Evolutionary conservation across 1,140 invertebrate genomes (phyloP).

Genomic region (Drosophila melanica): DNA sequence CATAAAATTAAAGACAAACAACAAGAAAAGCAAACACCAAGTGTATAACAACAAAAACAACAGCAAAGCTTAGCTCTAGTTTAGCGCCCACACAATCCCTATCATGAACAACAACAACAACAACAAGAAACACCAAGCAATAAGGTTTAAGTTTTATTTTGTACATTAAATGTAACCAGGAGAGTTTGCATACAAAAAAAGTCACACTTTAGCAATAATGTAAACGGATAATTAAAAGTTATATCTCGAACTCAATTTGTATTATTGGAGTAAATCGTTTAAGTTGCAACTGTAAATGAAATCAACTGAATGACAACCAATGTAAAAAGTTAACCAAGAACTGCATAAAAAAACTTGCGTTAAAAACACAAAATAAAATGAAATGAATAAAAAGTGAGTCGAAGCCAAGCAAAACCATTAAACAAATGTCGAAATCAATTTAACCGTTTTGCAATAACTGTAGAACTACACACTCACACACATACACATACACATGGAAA

Average conservation of each 20-base stretch:
- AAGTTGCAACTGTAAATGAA: slow-evolving; percentile 68
- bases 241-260: slow-evolving; percentile 46
- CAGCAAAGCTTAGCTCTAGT: slow-evolving; percentile 41
- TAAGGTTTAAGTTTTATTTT: slow-evolving; percentile 67
- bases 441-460: slow-evolving; percentile 16
- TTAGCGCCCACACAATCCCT: slow-evolving; percentile 47
- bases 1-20: slow-evolving; percentile 38
- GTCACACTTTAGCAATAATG: slow-evolving; percentile 32
- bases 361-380: slow-evolving; percentile 28
- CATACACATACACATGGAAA: slow-evolving; percentile 1
- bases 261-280: slow-evolving; percentile 45
- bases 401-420: slow-evolving; percentile 33
- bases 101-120: slow-evolving; percentile 3
- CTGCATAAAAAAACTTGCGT: slow-evolving; percentile 26
- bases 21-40: slow-evolving; percentile 62
- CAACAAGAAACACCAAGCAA: slow-evolving; percentile 32
- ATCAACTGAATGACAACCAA: slow-evolving; percentile 63
- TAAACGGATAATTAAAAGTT: slow-evolving; percentile 28
- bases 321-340: slow-evolving; percentile 71
- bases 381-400: slow-evolving; percentile 43
- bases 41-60: slow-evolving; percentile 57
- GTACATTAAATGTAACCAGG: slow-evolving; percentile 56
- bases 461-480: slow-evolving; percentile 13
- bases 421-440: slow-evolving; percentile 23
- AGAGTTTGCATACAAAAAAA: neutral